These are phyloP conservation scores for Cyclopterus lumpus DNA, from an alignment of 2,797 vertebrate genomes.

Conservation along the genomic window DNA sequence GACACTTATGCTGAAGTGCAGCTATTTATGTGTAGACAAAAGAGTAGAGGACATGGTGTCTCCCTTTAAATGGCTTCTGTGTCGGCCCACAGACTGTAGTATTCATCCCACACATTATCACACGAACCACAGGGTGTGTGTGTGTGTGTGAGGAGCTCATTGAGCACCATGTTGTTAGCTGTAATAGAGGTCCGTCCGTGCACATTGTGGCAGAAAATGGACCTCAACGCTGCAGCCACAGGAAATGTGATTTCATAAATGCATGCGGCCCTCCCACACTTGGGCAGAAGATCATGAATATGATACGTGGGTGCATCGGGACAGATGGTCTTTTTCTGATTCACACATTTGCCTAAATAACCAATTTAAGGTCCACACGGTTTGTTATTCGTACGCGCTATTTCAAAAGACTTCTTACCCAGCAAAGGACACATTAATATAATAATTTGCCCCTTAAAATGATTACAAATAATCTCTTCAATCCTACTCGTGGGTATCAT, in stretches of 20 bases:
- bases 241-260: constrained; percentile 56
- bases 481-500: neutral
- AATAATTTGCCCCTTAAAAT: neutral
- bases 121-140: constrained; percentile 24
- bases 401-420: neutral
- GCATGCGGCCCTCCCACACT: constrained; percentile 33
- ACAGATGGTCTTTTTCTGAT: constrained; percentile 64
- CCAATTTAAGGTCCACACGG: constrained; percentile 14
- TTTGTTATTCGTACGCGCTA: neutral
- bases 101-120: constrained; percentile 48
- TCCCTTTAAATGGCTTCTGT: constrained; percentile 13
- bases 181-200: constrained; percentile 27
- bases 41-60: constrained; percentile 30
- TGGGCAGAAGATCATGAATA: constrained; percentile 27
- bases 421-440: neutral
- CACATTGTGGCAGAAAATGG: constrained; percentile 50
- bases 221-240: constrained; percentile 20
- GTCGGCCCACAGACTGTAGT: constrained; percentile 16
- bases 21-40: constrained; percentile 30
- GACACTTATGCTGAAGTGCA: neutral
- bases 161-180: constrained; percentile 14
- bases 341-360: constrained; percentile 32
- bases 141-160: constrained; percentile 30
- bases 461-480: neutral
- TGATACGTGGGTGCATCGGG: constrained; percentile 38